These are phyloP conservation scores for Paralichthys olivaceus DNA, from an alignment of 2,113 vertebrate species.

Conservation along the genomic window DNA sequence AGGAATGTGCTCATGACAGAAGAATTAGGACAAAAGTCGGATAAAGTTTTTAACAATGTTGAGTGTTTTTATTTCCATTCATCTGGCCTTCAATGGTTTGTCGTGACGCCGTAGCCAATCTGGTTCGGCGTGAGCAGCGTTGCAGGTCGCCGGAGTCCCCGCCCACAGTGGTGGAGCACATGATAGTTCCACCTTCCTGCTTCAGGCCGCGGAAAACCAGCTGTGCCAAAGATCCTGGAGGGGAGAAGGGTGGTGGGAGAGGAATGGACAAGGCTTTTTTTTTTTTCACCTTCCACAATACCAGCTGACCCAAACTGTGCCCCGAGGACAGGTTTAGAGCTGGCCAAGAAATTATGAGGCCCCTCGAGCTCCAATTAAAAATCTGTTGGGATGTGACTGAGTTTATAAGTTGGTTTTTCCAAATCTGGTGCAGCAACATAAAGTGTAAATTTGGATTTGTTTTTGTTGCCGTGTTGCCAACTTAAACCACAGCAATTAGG, in stretches of 20 bases:
- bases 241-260: background rate
- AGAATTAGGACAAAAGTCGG: constrained; percentile 27
- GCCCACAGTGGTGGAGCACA: constrained; percentile 24
- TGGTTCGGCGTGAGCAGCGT: background rate
- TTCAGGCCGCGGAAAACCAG: constrained; percentile 72
- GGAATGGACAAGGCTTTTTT: constrained; percentile 4
- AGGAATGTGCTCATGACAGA: background rate
- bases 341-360: constrained; percentile 50
- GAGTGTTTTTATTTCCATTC: constrained; percentile 72
- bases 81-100: constrained; percentile 54
- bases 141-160: constrained; percentile 13
- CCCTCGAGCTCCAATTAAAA: constrained; percentile 38
- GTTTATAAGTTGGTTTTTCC: constrained; percentile 22
- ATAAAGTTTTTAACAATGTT: constrained; percentile 56
- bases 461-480: background rate
- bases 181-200: constrained; percentile 46
- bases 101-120: constrained; percentile 37
- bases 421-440: constrained; percentile 5
- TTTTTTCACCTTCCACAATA: constrained; percentile 18
- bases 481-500: constrained; percentile 1
- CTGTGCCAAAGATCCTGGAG: constrained; percentile 58
- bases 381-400: constrained; percentile 13
- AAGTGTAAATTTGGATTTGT: constrained; percentile 9
- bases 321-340: constrained; percentile 33
- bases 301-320: constrained; percentile 31